Percentiles rank a stretch among this genome's conserved stretches.
These are phyloP conservation scores for Spongilla lacustris DNA, from an alignment of 37 sponge, comb jelly and placozoan species.

Conservation along the genomic window DNA sequence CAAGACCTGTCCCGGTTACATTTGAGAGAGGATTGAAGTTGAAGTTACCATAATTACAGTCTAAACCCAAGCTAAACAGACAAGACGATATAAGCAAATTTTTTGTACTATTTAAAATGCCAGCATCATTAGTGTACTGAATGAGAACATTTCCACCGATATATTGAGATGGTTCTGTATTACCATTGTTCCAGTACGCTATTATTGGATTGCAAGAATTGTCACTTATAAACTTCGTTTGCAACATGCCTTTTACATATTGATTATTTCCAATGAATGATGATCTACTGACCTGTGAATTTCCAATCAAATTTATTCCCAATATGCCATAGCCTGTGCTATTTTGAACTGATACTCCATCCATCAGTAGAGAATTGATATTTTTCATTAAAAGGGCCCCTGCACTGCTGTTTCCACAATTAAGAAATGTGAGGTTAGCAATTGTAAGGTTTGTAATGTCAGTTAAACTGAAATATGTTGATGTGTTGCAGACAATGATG, in stretches of 20 bases:
- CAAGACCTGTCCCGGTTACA: background rate
- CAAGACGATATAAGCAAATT: background rate
- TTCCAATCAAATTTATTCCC: background rate
- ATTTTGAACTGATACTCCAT: background rate
- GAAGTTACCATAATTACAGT: background rate
- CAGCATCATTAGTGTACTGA: background rate
- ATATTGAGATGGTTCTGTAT: background rate
- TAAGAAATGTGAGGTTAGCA: background rate
- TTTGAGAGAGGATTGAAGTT: background rate
- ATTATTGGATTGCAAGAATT: background rate
- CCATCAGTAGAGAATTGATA: background rate
- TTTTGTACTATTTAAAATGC: background rate
- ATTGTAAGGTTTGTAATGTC: background rate
- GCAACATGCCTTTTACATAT: background rate
- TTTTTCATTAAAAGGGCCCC: background rate
- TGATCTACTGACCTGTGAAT: background rate
- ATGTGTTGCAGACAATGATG: background rate
- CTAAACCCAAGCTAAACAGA: background rate
- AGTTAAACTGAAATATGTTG: background rate
- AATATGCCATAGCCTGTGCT: background rate
- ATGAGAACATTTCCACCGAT: background rate
- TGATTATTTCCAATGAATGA: background rate
- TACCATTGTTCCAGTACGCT: background rate
- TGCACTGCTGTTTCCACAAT: background rate
- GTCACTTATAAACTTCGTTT: background rate